Base-by-base conservation (phyloP, 2,113 vertebrate genomes). In the Tachuris rubrigastra region DNA sequence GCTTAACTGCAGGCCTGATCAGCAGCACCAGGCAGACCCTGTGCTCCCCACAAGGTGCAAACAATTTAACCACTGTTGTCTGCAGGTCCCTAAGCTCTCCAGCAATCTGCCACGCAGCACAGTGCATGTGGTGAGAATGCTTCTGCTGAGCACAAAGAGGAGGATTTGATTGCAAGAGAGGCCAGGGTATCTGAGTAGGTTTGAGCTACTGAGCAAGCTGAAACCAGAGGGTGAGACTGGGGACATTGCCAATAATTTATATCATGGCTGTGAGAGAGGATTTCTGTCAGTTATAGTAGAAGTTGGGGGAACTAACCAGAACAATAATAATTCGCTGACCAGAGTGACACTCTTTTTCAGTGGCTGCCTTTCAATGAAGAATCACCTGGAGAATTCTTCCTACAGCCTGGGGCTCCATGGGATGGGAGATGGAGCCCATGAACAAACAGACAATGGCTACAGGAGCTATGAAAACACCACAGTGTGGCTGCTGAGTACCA, bases 381-480 rank as follows among this genome's bases (percentile, higher is more conserved):
- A 91, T 23, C 31, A 27, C 39, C 33, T 15, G 19, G 15, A 33
- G 81, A 93, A 91, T 56, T 27, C 35, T 49, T 79, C 41, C 27
- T 96, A 87, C 80, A 93, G 33, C 44, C 18, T 31, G 47, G 39
- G 16, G 7, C 35, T 65, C 52, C 35, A 44, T 3, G n/a, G 56
- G 5, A 7, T 33, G 23, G 28, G 21, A 59, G 68, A 83, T 21
- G 75, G 4, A 76, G 14, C 37, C 19, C 47, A 22, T 5, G 41
- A 14, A 20, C 81, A 87, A 62, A 75, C 0, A 16, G 94, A 93
- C 37, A 89, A 93, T 58, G 53, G 83, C 74, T 98, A 93, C 87
- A 74, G 85, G 80, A 98, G 98, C 87, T 98, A 98, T 67, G 98
- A 98, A 91, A 98, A 98, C 94, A 98, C 97, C 39, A 98, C 98